phyloP scores from a whole-genome alignment of 2,888 invertebrate species.

The Cantharis nigra region DNA sequence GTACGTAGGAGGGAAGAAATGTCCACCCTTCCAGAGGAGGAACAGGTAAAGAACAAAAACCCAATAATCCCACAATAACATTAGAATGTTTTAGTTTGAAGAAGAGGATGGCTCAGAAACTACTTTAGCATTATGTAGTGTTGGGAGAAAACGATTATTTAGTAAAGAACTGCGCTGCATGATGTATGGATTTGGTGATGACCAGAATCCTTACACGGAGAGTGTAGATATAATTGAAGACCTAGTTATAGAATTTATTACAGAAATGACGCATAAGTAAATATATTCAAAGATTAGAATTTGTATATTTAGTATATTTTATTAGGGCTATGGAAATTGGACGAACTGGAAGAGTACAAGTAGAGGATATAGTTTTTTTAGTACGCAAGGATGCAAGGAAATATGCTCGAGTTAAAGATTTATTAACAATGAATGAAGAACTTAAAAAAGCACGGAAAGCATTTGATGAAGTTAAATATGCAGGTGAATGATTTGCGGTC shows the following conservation, averaged over 20 bases:
- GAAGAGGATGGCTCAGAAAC: conserved; percentile 74
- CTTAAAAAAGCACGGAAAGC: conserved; percentile 98
- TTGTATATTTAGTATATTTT: conserved; percentile 22
- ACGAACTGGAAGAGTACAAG: conserved; percentile 93
- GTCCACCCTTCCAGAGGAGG: conserved; percentile 21
- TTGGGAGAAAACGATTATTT: conserved; percentile 81
- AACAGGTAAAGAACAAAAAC: conserved; percentile 14
- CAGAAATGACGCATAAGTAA: conserved; percentile 86
- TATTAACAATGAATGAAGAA: conserved; percentile 98
- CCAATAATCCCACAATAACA: conserved; percentile 59
- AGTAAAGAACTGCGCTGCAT: conserved; percentile 94
- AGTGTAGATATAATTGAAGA: conserved; percentile 97
- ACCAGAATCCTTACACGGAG: conserved; percentile 98
- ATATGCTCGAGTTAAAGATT: conserved; percentile 95
- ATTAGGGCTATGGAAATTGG: conserved; percentile 95
- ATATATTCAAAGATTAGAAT: conserved; percentile 7
- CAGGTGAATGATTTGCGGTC: conserved; percentile 65
- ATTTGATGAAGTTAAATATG: conserved; percentile 98
- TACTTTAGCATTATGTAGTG: conserved; percentile 62
- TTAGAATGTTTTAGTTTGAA: conserved; percentile 56
- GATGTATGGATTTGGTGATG: conserved; percentile 99
- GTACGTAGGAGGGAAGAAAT: neutral
- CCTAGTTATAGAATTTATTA: conserved; percentile 95
- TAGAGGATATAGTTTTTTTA: conserved; percentile 96
- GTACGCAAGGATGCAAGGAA: conserved; percentile 96